A percentile compares a stretch with the other conserved stretches of the same genome.
These are phyloP conservation scores for Stercorarius parasiticus DNA, from an alignment of 2,113 vertebrate genomes.

Conservation along the genomic window DNA sequence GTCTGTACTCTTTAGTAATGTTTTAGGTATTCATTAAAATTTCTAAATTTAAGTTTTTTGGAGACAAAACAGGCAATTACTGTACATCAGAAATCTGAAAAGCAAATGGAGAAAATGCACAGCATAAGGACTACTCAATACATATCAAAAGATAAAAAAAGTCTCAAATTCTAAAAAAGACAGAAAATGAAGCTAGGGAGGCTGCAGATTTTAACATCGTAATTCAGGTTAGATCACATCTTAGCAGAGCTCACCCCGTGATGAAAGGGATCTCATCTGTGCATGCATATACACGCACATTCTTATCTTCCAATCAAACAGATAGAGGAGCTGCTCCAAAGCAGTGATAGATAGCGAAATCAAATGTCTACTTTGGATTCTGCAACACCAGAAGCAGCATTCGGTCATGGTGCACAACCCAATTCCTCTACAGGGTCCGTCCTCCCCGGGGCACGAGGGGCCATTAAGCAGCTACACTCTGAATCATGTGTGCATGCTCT, in stretches of 20 bases:
- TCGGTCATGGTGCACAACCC: background rate
- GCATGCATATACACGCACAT: background rate
- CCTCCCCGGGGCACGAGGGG: background rate
- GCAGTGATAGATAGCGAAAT: background rate
- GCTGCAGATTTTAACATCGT: background rate
- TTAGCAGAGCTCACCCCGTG: background rate
- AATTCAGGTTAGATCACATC: constrained; percentile 16
- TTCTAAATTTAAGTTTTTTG: constrained; percentile 25
- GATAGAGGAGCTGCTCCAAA: background rate
- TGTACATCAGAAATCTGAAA: constrained; percentile 2
- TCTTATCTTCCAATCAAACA: background rate
- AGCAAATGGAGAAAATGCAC: background rate
- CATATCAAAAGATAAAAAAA: background rate
- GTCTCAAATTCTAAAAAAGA: background rate
- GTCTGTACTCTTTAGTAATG: background rate
- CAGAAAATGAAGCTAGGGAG: background rate
- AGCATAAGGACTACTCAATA: background rate
- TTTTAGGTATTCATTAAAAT: constrained; percentile 21
- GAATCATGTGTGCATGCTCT: background rate
- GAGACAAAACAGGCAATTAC: constrained; percentile 31
- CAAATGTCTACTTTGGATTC: background rate
- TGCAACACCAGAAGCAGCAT: background rate
- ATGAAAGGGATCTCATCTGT: background rate
- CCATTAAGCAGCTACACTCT: background rate
- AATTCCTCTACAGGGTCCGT: background rate